phyloP scores from a whole-genome alignment of 2,888 invertebrate genomes.

The Toxonevra muliebris region DNA sequence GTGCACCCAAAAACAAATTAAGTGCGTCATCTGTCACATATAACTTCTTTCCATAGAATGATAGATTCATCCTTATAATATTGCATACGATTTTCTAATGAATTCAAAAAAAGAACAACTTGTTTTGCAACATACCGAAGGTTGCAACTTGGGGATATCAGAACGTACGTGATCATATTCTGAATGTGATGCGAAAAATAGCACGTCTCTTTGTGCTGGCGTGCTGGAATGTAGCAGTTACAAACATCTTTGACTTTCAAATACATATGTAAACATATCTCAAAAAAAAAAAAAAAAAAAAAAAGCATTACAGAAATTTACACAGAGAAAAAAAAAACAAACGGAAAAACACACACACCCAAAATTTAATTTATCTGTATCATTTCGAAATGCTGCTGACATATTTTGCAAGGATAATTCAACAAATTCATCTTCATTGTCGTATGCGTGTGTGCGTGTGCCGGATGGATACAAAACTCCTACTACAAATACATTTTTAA shows the following conservation, averaged over 20 bases:
- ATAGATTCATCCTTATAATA: conserved; percentile 27
- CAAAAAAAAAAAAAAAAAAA: not conserved
- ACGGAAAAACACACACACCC: conserved; percentile 1
- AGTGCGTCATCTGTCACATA: conserved; percentile 37
- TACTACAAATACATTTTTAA: conserved; percentile 14
- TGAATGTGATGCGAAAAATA: conserved; percentile 24
- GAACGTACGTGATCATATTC: conserved; percentile 30
- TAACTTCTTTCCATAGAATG: not conserved
- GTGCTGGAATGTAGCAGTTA: conserved; percentile 24
- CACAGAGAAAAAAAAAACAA: not conserved
- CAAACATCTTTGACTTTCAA: conserved; percentile 3
- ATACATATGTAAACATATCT: conserved; percentile 28
- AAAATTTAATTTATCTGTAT: conserved; percentile 41
- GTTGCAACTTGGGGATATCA: not conserved
- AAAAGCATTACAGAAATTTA: not conserved
- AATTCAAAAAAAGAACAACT: conserved; percentile 28
- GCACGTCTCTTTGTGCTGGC: conserved; percentile 13
- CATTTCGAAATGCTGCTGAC: conserved; percentile 33
- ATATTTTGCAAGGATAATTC: conserved; percentile 24
- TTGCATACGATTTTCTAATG: not conserved
- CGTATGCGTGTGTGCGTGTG: not conserved
- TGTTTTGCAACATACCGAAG: conserved; percentile 26
- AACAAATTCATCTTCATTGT: conserved; percentile 32
- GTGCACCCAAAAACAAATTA: conserved; percentile 29
- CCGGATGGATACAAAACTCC: not conserved